Percentiles rank a stretch among this genome's conserved stretches.
Conservation (phyloP, 1,140 invertebrate species). For the Lithobius niger region DNA sequence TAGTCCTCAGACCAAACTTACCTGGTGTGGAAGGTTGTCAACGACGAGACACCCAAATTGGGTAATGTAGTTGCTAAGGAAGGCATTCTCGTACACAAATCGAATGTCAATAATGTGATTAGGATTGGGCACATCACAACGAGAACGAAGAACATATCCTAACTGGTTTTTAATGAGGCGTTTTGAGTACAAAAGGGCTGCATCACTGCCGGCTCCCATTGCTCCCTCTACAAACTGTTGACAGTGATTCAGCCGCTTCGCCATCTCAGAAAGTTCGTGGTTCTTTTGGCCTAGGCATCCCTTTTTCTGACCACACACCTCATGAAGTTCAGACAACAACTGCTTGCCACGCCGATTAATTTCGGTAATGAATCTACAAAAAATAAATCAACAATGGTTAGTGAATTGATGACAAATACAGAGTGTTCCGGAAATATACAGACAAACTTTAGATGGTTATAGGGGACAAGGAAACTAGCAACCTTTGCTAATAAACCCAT, state of each 20-base stretch:
- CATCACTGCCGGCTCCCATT: slow-evolving; percentile 61
- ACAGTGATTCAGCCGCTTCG: slow-evolving; percentile 70
- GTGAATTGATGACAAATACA: too few species aligned
- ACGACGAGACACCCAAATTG: slow-evolving; percentile 24
- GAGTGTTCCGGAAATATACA: too few species aligned
- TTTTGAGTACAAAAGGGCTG: slow-evolving; percentile 69
- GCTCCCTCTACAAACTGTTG: slow-evolving; percentile 65
- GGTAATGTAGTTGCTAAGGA: slow-evolving; percentile 20
- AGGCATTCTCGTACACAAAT: slow-evolving; percentile 23
- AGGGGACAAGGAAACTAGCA: too few species aligned
- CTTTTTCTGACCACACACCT: slow-evolving; percentile 68
- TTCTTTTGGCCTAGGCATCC: slow-evolving; percentile 69
- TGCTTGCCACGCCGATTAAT: slow-evolving; percentile 68
- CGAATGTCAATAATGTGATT: slow-evolving; percentile 25
- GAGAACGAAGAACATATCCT: slow-evolving; percentile 15
- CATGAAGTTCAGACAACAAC: slow-evolving; percentile 57
- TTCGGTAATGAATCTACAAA: slow-evolving; percentile 56
- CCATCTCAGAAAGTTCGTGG: slow-evolving; percentile 57
- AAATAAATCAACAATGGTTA: slow-evolving; percentile 8
- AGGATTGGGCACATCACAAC: slow-evolving; percentile 26
- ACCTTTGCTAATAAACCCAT: too few species aligned
- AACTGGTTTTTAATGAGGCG: slow-evolving; percentile 18
- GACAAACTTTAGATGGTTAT: too few species aligned
- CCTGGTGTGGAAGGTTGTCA: slow-evolving; percentile 16
- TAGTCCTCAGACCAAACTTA: slow-evolving; percentile 6